A percentile compares a stretch with the other conserved stretches of the same genome.
These are phyloP conservation scores for Pachycephala philippinensis DNA, from an alignment of 2,113 vertebrate species.

Conservation along the genomic window DNA sequence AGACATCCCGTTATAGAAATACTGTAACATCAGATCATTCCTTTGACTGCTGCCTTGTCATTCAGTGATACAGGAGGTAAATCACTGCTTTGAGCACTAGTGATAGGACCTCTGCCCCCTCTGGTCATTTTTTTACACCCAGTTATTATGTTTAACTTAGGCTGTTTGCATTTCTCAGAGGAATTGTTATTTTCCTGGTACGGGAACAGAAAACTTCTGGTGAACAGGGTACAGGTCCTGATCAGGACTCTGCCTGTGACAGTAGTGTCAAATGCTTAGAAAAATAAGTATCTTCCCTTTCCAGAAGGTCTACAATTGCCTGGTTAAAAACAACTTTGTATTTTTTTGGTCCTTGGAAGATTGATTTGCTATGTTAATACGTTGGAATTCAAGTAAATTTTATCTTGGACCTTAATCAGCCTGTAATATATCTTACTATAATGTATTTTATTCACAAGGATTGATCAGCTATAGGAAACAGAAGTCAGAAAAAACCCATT, in stretches of 20 bases:
- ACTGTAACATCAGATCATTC: background rate
- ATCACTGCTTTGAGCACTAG: background rate
- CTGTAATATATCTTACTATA: background rate
- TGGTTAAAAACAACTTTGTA: background rate
- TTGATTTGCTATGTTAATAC: background rate
- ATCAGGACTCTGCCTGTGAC: background rate
- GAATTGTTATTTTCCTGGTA: background rate
- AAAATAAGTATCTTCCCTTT: background rate
- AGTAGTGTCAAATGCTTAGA: background rate
- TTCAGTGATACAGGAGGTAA: background rate
- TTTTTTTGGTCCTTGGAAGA: background rate
- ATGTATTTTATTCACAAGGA: background rate
- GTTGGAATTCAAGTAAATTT: background rate
- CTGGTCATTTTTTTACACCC: background rate
- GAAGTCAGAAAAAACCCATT: background rate
- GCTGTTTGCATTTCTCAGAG: background rate
- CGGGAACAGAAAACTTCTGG: background rate
- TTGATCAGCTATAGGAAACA: background rate
- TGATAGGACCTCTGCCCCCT: background rate
- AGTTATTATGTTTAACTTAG: background rate
- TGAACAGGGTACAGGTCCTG: accelerated
- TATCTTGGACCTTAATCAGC: background rate
- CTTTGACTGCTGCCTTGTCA: background rate
- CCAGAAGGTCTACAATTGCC: background rate
- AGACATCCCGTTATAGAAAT: background rate